These are phyloP conservation scores for Ageneiosus marmoratus DNA, from an alignment of 2,113 vertebrate genomes.

Conservation along the genomic window DNA sequence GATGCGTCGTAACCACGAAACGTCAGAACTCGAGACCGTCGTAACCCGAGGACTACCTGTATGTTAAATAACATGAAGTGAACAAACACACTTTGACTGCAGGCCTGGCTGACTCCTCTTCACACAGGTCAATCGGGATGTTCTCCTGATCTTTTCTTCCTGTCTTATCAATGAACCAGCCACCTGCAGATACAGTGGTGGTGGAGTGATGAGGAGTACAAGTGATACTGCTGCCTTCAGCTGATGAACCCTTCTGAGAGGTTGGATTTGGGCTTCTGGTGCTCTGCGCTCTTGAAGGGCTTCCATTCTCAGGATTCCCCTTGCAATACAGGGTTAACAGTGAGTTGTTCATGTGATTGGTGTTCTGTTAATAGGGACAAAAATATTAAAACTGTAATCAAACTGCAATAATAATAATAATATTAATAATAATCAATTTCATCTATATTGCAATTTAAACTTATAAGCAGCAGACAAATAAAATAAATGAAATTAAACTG, in stretches of 20 bases:
- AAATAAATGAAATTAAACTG: neutral
- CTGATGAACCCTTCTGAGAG: conserved; percentile 52
- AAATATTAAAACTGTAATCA: neutral
- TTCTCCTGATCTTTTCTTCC: conserved; percentile 46
- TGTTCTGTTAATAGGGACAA: conserved; percentile 69
- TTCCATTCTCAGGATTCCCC: conserved; percentile 67
- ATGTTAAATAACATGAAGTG: too few relatives aligned
- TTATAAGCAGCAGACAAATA: neutral
- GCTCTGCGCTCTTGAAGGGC: conserved; percentile 10
- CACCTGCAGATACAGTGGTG: conserved; percentile 65
- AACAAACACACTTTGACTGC: too few relatives aligned
- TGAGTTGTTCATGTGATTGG: conserved; percentile 90
- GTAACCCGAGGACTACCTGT: too few relatives aligned
- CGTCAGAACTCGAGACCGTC: too few relatives aligned
- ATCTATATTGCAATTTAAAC: neutral
- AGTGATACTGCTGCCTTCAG: conserved; percentile 39
- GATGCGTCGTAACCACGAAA: too few relatives aligned
- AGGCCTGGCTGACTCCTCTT: conserved; percentile 55
- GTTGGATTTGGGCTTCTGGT: conserved; percentile 33
- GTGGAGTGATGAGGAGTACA: neutral
- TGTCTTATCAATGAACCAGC: conserved; percentile 83
- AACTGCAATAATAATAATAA: too few relatives aligned
- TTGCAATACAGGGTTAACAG: conserved; percentile 87
- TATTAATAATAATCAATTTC: neutral
- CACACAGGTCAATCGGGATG: conserved; percentile 78